Evolutionary conservation across 2,113 vertebrate genomes (phyloP).

Genomic region (Nipponia nippon): DNA sequence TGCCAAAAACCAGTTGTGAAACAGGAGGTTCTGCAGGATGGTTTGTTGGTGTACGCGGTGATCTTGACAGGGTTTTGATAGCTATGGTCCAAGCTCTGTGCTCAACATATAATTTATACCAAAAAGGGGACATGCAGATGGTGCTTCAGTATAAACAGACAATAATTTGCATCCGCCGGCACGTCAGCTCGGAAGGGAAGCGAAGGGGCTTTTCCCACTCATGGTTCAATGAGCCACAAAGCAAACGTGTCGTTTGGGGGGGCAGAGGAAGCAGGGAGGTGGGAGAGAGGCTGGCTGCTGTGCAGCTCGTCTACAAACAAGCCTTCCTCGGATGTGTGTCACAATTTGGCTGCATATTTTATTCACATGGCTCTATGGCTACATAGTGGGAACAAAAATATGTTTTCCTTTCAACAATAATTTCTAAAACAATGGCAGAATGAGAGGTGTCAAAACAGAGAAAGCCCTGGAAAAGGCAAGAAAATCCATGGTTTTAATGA

Average conservation of each 20-base stretch:
- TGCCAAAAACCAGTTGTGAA: neutral
- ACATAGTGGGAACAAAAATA: too few species aligned
- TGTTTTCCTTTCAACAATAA: too few species aligned
- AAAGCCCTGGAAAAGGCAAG: neutral
- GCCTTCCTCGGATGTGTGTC: fast-evolving
- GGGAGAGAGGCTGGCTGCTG: neutral
- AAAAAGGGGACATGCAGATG: neutral
- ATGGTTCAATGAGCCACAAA: neutral
- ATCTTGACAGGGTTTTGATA: neutral
- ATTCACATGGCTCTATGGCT: neutral
- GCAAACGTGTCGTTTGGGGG: neutral
- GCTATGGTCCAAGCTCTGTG: neutral
- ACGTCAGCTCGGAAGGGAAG: neutral
- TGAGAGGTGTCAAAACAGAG: neutral
- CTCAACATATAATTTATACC: neutral
- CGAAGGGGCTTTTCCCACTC: neutral
- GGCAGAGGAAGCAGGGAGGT: neutral
- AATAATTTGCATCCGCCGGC: neutral
- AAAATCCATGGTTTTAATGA: neutral
- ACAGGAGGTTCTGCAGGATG: neutral
- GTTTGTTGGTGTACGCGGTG: neutral
- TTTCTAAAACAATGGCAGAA: neutral
- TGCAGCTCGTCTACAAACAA: fast-evolving
- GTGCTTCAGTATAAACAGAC: neutral
- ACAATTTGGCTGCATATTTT: fast-evolving